Base-by-base conservation (phyloP, 1,140 invertebrate genomes). In the Drosophila pseudoananassae region DNA sequence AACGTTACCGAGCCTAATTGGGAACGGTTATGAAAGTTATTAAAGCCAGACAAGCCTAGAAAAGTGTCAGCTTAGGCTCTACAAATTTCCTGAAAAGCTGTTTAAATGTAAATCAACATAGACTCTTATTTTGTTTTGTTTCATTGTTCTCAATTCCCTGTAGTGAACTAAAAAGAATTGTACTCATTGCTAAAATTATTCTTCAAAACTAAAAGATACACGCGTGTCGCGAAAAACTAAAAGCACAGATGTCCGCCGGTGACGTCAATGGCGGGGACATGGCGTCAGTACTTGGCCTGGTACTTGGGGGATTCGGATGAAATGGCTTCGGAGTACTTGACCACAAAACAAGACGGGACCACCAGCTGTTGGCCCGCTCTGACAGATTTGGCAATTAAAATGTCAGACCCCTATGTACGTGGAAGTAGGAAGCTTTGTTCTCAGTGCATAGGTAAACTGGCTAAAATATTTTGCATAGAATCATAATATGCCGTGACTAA, bases 301-400 rank as follows among this genome's bases (percentile, higher is more conserved):
- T 43, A 43, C 40, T 43, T 64, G 27, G 54, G 45, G 33, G 58
- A 50, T n/a, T 33, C 25, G 33, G 49, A 9, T 20, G 17, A 7
- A 10, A 4, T 63, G 46, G 58, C 45, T 55, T 27, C 6, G 25
- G 25, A 60, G 59, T 53, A 64, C 57, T 76, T 60, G 47, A 73
- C 58, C 78, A 52, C 63, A 77, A 58, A 56, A 65, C 70, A 72
- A 58, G 60, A 65, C 70, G 56, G 55, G 61, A 76, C 58, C 69
- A 64, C 65, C 80, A 83, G 61, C 78, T 82, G 82, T 55, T 78
- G 64, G 25, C 59, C 20, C 20, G 20, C 46, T 40, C 59, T 66
- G 82, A 87, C 82, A 88, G 78, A 57, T 15, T 70, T 76, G 78
- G 69, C 83, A 82, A 88, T 87, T 88, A 82, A 76, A 66, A 46